phyloP scores from a whole-genome alignment of 2,797 vertebrate species.

The Gymnopithys bicolor region DNA sequence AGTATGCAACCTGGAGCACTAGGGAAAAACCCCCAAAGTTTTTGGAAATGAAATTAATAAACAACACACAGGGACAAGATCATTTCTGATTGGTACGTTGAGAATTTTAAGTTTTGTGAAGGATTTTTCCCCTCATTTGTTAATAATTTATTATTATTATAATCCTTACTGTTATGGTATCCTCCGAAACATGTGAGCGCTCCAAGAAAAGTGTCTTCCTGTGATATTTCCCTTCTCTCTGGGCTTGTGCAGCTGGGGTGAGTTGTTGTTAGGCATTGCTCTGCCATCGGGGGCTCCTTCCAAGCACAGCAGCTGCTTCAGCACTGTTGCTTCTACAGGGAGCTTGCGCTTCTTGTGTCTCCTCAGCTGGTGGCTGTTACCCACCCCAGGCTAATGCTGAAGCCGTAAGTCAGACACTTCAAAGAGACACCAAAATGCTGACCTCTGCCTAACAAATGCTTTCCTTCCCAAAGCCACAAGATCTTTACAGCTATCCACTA shows the following conservation, averaged over 20 bases:
- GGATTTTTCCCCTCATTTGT: neutral
- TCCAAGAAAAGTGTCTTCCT: neutral
- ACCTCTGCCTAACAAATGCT: neutral
- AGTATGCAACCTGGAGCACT: neutral
- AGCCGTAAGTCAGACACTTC: neutral
- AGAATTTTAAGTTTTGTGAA: neutral
- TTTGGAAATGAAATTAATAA: neutral
- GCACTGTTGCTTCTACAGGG: neutral
- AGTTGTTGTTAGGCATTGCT: too few species aligned
- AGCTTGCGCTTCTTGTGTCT: neutral
- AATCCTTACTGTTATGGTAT: neutral
- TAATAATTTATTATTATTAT: neutral
- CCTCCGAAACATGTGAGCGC: neutral
- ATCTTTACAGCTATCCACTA: neutral
- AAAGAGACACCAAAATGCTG: neutral
- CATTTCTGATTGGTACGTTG: neutral
- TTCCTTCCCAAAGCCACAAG: neutral
- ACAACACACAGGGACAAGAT: neutral
- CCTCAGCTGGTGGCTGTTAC: neutral
- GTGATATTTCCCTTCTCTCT: neutral
- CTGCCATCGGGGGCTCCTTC: neutral
- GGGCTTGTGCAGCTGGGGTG: neutral
- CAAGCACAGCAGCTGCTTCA: neutral
- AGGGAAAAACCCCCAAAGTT: neutral
- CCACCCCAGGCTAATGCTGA: rapidly evolving